Evolutionary conservation across 2,797 vertebrate species (phyloP), one percentile per base, ranked within the genome.

Genomic region (Pseudochaenichthys georgianus): DNA sequence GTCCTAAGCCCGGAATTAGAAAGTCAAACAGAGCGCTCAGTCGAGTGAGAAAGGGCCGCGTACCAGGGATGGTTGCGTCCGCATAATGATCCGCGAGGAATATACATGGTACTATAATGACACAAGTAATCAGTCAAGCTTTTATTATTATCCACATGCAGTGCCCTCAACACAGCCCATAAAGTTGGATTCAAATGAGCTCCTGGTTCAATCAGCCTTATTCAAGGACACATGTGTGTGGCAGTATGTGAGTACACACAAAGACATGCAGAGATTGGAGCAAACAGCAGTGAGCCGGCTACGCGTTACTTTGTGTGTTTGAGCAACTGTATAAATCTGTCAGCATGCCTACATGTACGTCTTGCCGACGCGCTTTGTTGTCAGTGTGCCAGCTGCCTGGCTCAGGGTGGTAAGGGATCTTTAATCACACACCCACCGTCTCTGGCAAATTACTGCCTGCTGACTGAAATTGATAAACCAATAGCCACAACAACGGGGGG

Each of bases 381-480:
- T 82, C 77, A 15, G 73, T 15, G 66, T 63, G 64, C 76, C 75
- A 82, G 81, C 80, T 84, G 84, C 79, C 68, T 78, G 59, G 85
- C 80, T 80, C 60, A 38, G 64, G 83, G 71, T 70, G 65, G 84
- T 53, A 17, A 55, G 73, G 75, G 82, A 83, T 86, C 78, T 90
- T 84, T 85, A 87, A 90, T 90, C 85, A 82, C 78, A 82, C 73
- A 64, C 83, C 74, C 75, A 76, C 88, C 69, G 76, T 77, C 68
- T 45, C 80, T 64, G 64, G 83, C 81, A 88, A 91, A 88, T 87
- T 60, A 75, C 76, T 73, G 85, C 88, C 81, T 74, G 81, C 87
- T 82, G 87, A 81, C 80, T 74, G 80, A 80, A 88, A 88, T 70
- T 81, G 86, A 90, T 87, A 87, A 88, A 91, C 77, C 76, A 82